Base-by-base conservation (phyloP, 2,113 vertebrate species). In the Gnathonemus longibarbis region DNA sequence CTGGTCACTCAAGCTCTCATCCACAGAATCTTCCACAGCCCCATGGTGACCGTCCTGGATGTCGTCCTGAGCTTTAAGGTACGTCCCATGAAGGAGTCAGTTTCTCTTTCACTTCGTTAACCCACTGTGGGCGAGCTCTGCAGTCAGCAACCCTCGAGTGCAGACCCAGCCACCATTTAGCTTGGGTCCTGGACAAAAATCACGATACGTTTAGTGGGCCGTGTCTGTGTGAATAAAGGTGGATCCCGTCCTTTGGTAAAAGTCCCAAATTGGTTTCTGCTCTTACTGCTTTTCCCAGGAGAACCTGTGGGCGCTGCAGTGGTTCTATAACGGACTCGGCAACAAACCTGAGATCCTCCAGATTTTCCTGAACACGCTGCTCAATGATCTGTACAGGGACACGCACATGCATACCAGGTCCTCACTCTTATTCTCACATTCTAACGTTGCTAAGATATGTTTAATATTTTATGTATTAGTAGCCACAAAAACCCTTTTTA, bases 31-130 rank as follows among this genome's bases (percentile, higher is more conserved):
- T 21, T 74, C 24, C 56, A 70, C 17, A 39, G 53, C 49, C 24
- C n/a, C 53, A 86, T 89, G 88, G 13, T 31, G 21, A 70, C 46
- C 21, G 42, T 86, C 56, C 88, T 91, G 42, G 84, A 48, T 24
- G 27, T 89, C 19, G 46, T 89, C 39, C 50, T 91, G 83, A 58
- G 88, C 49, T 91, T 91, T 39, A 91, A 84, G 50, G 90, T 91
- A 84, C 9, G 27, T 49, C n/a, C 27, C 35, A 2, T 56, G 88
- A 19, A 53, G 74, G 49, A 11, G 8, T 42, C 8, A 0, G 21
- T 7, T 74, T n/a, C 45, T 50, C 17, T 13, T 77, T 27, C 77
- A n/a, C 9, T 8, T n/a, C 4, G 24, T 13, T n/a, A 35, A 7
- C 10, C 21, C 11, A 15, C 24, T 52, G 48, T 62, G 15, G 2